phyloP scores from a whole-genome alignment of 2,888 invertebrate genomes.

The Eristalis tenax region DNA sequence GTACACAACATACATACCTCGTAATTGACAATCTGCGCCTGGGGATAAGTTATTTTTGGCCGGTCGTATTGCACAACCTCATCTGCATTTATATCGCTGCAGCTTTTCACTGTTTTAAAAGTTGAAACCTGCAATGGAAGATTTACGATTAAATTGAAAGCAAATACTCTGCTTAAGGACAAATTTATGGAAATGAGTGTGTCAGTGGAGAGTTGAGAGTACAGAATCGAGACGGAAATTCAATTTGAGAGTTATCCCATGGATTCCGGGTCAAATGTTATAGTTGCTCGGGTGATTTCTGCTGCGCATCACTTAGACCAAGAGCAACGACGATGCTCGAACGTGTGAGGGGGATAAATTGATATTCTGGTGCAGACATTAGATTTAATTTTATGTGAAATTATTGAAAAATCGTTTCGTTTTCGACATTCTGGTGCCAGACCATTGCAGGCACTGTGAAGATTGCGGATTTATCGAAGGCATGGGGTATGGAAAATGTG shows the following conservation, averaged over 20 bases:
- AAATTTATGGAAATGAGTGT: constrained; percentile 16
- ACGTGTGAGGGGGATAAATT: neutral
- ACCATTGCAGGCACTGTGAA: too few relatives aligned
- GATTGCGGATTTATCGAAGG: too few relatives aligned
- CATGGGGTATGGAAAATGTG: too few relatives aligned
- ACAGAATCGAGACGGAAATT: neutral
- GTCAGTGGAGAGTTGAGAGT: too few relatives aligned
- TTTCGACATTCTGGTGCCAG: neutral
- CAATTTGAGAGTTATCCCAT: neutral
- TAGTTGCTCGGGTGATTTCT: neutral
- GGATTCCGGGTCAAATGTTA: neutral
- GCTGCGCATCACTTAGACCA: neutral
- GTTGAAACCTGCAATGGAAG: constrained; percentile 74
- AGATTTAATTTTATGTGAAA: neutral
- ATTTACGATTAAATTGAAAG: constrained; percentile 15
- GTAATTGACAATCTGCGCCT: constrained; percentile 79
- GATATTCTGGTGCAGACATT: constrained; percentile 12
- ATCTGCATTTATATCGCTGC: constrained; percentile 73
- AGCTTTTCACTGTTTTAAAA: constrained; percentile 74
- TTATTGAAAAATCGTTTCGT: neutral
- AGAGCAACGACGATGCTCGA: neutral
- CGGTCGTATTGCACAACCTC: constrained; percentile 78
- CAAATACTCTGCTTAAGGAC: constrained; percentile 3
- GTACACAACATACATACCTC: constrained; percentile 75
- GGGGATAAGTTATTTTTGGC: constrained; percentile 77